A percentile compares a stretch with the other conserved stretches of the same genome.
phyloP scores from a whole-genome alignment of 2,888 invertebrate genomes.

The Caenorhabditis wallacei region DNA sequence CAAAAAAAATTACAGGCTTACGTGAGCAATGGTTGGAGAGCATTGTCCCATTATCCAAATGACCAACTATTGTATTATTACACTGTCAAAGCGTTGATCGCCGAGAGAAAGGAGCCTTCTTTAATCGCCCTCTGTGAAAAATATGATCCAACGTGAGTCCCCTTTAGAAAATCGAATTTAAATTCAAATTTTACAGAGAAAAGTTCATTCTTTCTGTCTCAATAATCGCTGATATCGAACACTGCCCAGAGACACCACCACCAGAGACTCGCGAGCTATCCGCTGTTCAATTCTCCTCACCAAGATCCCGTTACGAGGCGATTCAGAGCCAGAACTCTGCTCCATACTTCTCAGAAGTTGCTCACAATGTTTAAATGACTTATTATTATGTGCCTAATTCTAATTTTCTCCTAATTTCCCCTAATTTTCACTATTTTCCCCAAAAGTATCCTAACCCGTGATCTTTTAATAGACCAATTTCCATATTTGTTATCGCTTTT shows the following conservation, averaged over 20 bases:
- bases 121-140: conserved; percentile 88
- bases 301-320: conserved; percentile 56
- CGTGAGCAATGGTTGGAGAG: conserved; percentile 87
- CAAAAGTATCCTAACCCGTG: conserved; percentile 46
- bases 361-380: conserved; percentile 59
- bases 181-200: conserved; percentile 86
- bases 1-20: conserved; percentile 61
- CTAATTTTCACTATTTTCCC: too few relatives aligned
- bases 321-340: conserved; percentile 58
- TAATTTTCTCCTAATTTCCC: conserved; percentile 2
- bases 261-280: conserved; percentile 74
- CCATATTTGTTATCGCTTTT: too few relatives aligned
- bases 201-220: conserved; percentile 89
- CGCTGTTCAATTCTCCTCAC: conserved; percentile 57
- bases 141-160: conserved; percentile 87
- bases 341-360: conserved; percentile 64
- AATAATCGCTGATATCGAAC: conserved; percentile 83
- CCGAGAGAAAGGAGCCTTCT: conserved; percentile 80
- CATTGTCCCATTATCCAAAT: conserved; percentile 87
- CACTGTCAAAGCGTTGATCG: conserved; percentile 76
- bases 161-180: not conserved
- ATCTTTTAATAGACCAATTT: conserved; percentile 51
- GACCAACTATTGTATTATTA: conserved; percentile 81
- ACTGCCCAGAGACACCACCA: conserved; percentile 83
- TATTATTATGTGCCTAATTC: conserved; percentile 17